Percentiles rank a stretch among this genome's conserved stretches.
These are phyloP conservation scores for Iguana delicatissima DNA, from an alignment of 2,797 vertebrate species.

Conservation along the genomic window DNA sequence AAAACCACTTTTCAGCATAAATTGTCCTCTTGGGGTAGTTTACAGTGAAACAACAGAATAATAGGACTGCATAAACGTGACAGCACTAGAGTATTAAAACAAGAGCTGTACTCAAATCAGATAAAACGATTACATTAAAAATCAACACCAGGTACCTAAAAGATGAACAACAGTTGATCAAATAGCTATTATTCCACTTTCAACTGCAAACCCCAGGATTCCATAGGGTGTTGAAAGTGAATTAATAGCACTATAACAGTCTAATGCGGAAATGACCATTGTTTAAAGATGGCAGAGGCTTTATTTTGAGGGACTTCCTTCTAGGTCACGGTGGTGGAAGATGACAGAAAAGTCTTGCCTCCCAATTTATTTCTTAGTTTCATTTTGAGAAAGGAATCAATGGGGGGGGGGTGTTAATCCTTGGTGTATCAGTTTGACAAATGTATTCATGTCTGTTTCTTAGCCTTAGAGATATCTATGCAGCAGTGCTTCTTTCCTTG, in stretches of 20 bases:
- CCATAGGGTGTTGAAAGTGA: too few species aligned
- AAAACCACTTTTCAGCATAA: background rate
- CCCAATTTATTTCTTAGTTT: background rate
- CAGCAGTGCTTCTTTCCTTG: background rate
- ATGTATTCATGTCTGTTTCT: constrained; percentile 48
- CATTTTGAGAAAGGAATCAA: background rate
- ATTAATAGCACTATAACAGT: too few species aligned
- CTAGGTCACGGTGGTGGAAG: background rate
- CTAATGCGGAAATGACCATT: too few species aligned
- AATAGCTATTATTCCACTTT: background rate
- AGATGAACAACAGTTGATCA: background rate
- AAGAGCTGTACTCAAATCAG: background rate
- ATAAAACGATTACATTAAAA: background rate
- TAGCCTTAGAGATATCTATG: constrained; percentile 42
- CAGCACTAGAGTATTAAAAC: background rate
- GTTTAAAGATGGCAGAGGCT: background rate
- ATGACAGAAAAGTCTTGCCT: background rate
- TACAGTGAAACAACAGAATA: background rate
- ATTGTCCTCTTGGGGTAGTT: background rate
- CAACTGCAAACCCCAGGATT: too few species aligned
- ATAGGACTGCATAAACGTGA: background rate
- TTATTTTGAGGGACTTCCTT: background rate
- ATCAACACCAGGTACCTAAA: background rate
- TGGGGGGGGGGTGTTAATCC: background rate
- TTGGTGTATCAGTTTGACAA: background rate